A percentile compares a stretch with the other conserved stretches of the same genome.
phyloP scores from a whole-genome alignment of 2,113 vertebrate species.

The Calidris pygmaea region DNA sequence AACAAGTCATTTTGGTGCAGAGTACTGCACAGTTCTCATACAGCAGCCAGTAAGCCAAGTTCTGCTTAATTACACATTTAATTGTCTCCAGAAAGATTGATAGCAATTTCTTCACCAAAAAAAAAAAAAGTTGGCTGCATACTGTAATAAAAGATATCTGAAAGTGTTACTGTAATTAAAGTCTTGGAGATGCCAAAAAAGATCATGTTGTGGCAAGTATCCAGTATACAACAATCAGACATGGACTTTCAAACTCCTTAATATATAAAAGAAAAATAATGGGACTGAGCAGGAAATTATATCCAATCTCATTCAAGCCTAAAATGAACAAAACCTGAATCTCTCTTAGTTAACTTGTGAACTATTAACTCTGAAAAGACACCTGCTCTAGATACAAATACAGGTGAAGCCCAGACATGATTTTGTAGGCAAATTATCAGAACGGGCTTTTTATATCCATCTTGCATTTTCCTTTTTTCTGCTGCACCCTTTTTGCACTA shows the following conservation, averaged over 20 bases:
- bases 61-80: neutral
- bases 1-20: neutral
- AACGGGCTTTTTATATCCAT: neutral
- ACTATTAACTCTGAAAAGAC: neutral
- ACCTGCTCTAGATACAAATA: neutral
- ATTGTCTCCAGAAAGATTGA: neutral
- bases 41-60: neutral
- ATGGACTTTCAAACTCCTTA: neutral
- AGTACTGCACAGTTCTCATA: neutral
- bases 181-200: neutral
- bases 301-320: neutral
- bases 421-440: neutral
- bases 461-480: neutral
- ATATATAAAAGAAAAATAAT: neutral
- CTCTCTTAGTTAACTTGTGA: neutral
- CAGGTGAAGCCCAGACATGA: neutral
- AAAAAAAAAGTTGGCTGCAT: neutral
- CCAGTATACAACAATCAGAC: neutral
- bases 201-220: neutral
- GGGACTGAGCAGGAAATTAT: neutral
- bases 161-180: neutral
- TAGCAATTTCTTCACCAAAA: neutral
- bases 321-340: neutral
- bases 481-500: neutral
- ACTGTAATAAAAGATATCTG: neutral